phyloP scores from a whole-genome alignment of 2,113 vertebrate species.

The Poecilia latipinna region DNA sequence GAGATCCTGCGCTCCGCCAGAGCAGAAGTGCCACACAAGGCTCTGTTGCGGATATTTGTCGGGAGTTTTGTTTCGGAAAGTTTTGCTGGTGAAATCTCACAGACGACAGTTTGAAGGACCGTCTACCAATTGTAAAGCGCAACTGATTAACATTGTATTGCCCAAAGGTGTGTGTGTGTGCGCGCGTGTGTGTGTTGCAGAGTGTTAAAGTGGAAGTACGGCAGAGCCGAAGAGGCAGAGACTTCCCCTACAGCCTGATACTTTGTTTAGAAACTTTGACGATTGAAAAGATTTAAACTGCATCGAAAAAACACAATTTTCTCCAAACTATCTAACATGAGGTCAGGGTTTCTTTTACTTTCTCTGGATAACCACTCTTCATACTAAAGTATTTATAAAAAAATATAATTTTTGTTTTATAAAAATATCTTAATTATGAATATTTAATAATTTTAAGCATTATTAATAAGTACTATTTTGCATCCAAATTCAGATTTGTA shows the following conservation, averaged over 20 bases:
- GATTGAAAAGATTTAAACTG: neutral
- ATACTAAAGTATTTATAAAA: too few relatives aligned
- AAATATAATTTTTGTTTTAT: too few relatives aligned
- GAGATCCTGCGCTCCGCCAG: slow-evolving; percentile 27
- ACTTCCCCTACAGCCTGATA: neutral
- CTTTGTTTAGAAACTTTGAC: neutral
- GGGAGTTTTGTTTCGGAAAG: slow-evolving; percentile 19
- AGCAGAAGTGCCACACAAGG: slow-evolving; percentile 3
- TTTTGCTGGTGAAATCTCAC: slow-evolving; percentile 4
- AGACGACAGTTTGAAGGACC: neutral
- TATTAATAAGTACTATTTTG: too few relatives aligned
- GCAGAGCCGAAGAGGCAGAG: neutral
- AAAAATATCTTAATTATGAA: too few relatives aligned
- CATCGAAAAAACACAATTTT: too few relatives aligned
- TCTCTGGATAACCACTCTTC: too few relatives aligned
- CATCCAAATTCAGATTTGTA: too few relatives aligned
- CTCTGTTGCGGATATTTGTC: slow-evolving; percentile 13
- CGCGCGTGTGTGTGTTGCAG: neutral
- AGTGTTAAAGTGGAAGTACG: neutral
- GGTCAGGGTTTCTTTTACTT: too few relatives aligned
- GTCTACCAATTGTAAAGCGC: slow-evolving; percentile 7
- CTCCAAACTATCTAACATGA: too few relatives aligned
- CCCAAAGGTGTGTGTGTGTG: neutral
- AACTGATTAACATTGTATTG: slow-evolving; percentile 13
- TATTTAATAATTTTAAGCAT: too few relatives aligned